Evolutionary conservation across 2,113 vertebrate genomes (phyloP).

Genomic region (Sander vitreus): DNA sequence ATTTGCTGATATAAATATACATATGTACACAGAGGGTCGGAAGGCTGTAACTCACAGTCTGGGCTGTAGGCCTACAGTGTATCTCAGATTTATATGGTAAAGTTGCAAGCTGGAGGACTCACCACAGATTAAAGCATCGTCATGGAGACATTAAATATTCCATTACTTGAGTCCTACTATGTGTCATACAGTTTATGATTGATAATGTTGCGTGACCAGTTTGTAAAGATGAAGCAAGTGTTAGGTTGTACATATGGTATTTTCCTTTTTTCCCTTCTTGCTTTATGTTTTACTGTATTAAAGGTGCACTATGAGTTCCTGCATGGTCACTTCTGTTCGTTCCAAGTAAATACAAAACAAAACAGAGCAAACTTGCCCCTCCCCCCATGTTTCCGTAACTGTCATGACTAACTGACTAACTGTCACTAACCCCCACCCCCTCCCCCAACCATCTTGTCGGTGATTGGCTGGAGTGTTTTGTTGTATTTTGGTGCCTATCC

Average conservation of each 20-base stretch:
- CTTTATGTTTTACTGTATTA: not conserved
- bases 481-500: no score
- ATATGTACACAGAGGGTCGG: not conserved
- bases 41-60: constrained; percentile 34
- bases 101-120: constrained; percentile 37
- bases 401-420: no score
- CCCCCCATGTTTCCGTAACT: no score
- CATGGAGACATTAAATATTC: constrained; percentile 62
- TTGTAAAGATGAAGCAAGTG: not conserved
- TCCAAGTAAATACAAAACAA: no score
- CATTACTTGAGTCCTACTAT: constrained; percentile 37
- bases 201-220: not conserved
- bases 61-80: not conserved
- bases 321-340: no score
- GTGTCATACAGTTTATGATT: constrained; percentile 8
- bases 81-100: constrained; percentile 53
- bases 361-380: no score
- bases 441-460: no score
- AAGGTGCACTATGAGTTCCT: no score
- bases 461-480: no score
- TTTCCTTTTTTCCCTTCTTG: not conserved
- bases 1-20: constrained; percentile 12
- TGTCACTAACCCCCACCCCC: no score
- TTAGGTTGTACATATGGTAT: not conserved
- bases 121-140: constrained; percentile 57